Percentiles rank a stretch among this genome's conserved stretches.
Conservation (phyloP, 1,140 invertebrate species). For the Listronotus bonariensis region DNA sequence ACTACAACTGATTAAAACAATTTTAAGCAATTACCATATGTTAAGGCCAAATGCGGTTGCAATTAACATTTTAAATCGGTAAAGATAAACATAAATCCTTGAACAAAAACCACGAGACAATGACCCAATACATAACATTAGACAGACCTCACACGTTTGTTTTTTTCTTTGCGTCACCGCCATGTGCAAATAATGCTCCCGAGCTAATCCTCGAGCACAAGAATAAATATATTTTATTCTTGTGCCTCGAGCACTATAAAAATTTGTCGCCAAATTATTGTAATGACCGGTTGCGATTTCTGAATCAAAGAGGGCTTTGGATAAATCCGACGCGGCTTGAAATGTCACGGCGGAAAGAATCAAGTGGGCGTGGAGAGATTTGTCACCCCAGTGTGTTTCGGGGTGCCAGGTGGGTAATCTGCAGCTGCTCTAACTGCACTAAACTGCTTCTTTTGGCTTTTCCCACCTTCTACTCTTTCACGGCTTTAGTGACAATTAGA, state of each 20-base stretch:
- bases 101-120: too few species aligned
- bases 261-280: constrained; percentile 32
- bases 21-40: too few species aligned
- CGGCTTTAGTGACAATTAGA: constrained; percentile 8
- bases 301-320: constrained; percentile 13
- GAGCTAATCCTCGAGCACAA: constrained; percentile 21
- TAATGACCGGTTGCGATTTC: constrained; percentile 34
- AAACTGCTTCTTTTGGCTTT: constrained; percentile 19
- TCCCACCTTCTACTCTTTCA: constrained; percentile 29
- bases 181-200: constrained; percentile 20
- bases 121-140: too few species aligned
- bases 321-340: constrained; percentile 56
- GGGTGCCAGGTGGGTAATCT: constrained; percentile 49
- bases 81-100: too few species aligned
- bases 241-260: too few species aligned
- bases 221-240: too few species aligned
- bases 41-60: too few species aligned
- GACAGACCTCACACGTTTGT: not conserved
- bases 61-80: too few species aligned
- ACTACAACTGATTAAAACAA: too few species aligned
- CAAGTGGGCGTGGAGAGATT: constrained; percentile 56
- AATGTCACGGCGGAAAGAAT: constrained; percentile 57
- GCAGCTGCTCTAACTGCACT: constrained; percentile 21
- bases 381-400: constrained; percentile 51
- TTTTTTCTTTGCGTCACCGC: not conserved